Evolutionary conservation across 64 coral and sea anemone genomes (phyloP), one percentile per base, ranked within the genome.

Genomic region (Actinia tenebrosa): DNA sequence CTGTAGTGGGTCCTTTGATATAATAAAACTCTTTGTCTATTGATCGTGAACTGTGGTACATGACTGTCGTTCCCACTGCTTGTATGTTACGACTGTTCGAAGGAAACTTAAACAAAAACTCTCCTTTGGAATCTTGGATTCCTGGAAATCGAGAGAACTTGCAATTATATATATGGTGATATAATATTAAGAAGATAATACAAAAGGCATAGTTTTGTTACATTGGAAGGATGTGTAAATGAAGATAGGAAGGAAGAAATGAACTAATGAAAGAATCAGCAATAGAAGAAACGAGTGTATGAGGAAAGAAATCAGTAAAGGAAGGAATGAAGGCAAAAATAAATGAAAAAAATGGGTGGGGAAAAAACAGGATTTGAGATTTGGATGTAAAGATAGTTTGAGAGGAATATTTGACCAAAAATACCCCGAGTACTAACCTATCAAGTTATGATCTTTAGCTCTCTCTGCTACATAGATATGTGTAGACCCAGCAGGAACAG

Each of bases 361-460:
- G 5, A 55, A 11, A 55, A 6, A 11, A 55, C 6, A 55, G 5
- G 53, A 37, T 37, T 37, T 37, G 30, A 37, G 1, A 37, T 55
- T 55, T 55, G 53, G 53, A 2, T 55, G 53, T 0, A 55, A 8
- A 11, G 53, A 55, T 55, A 11, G 5, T 0, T 55, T 55, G 5
- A 55, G 6, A 55, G 53, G 5, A 37, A 37, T 37, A 37, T 37
- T 37, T 37, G 30, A 37, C 30, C 30, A 37, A 37, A 37, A 37
- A 37, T 37, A 37, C 0, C 30, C 0, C 8, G 3, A 50, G 47
- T 56, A 84, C 72, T 68, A 42, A 92, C 90, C 90, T 8, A 92
- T 63, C 23, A 92, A 58, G 86, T 92, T 92, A 79, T 63, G 52
- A 64, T 92, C 90, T 45, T 71, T 60, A 15, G 63, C 85, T 83